Conservation (phyloP, 1,140 invertebrate genomes). For the Ostrea edulis region DNA sequence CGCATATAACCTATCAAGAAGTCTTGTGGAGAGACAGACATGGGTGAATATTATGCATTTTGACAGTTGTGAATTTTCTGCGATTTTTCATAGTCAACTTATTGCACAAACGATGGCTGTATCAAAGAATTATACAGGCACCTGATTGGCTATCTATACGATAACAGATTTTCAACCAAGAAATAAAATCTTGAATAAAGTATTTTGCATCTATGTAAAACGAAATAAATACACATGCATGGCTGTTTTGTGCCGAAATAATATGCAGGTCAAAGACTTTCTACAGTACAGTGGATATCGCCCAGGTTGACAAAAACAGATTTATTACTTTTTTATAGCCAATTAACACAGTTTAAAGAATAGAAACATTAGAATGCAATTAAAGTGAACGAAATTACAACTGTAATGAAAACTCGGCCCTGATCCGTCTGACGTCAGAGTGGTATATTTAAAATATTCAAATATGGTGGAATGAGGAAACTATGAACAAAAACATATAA, state of each 20-base stretch:
- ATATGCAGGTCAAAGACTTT: background rate
- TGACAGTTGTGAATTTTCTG: too few relatives aligned
- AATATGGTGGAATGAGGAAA: background rate
- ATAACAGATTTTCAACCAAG: too few relatives aligned
- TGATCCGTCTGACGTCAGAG: background rate
- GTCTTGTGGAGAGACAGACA: too few relatives aligned
- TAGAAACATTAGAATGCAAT: conserved; percentile 3
- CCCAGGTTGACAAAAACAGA: background rate
- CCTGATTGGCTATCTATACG: too few relatives aligned
- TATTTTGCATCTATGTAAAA: too few relatives aligned
- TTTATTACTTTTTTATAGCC: background rate
- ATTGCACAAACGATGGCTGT: too few relatives aligned
- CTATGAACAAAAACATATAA: background rate
- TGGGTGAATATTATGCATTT: too few relatives aligned
- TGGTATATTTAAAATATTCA: background rate
- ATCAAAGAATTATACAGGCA: too few relatives aligned
- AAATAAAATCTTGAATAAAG: too few relatives aligned
- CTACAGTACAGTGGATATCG: background rate
- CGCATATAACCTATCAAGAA: too few relatives aligned
- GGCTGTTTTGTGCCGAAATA: background rate
- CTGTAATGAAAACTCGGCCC: background rate
- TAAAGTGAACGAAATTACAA: background rate
- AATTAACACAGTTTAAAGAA: background rate
- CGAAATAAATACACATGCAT: too few relatives aligned
- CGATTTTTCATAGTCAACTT: too few relatives aligned